Evolutionary conservation across 1,140 invertebrate genomes (phyloP), one percentile per base, ranked within the genome.

Genomic region (Antheraea mylitta): DNA sequence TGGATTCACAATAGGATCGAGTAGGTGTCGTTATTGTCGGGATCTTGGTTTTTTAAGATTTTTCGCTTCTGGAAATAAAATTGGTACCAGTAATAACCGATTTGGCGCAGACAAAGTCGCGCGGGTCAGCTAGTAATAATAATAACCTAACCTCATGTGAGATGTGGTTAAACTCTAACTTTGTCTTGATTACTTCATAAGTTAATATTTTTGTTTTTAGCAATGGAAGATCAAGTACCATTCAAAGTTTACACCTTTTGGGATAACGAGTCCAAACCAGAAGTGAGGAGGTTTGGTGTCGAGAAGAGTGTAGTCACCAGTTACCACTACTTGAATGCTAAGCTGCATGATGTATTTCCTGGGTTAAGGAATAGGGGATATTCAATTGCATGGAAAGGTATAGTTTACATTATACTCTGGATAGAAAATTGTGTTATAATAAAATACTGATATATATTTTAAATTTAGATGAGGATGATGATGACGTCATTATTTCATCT

Each of bases 401-500:
- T 59, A n/a, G 2, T 82, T 58, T 73, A 22, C 9, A 61, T 16
- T 61, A 30, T 61, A 7, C 1, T 16, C 30, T 22, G 19, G 11
- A 22, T 9, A 30, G 10, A 60, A 9, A 10, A 4, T 22, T 22
- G 5, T 71, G 58, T 53, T 53, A 13, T 53, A 53, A 53, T 16
- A 53, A 53, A 53, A 53, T 16, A 11, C 11, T 42, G 16, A 53
- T 53, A 16, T 53, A 13, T 53, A 53, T 53, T 16, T 66, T 64
- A 9, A 2, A 42, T 70, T 76, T 70, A 90, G 88, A 92, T 86
- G 83, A 86, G 22, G 88, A 92, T 58, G 85, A 78, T 36, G 96
- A 97, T 88, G 74, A 93, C 18, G 92, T 97, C 58, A 79, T 82
- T 0, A 94, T 96, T 73, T 94, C 95, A 7, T 94, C 93, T 58